These are phyloP conservation scores for Drosophila mojavensis DNA, from an alignment of 1,140 invertebrate genomes.

Conservation along the genomic window DNA sequence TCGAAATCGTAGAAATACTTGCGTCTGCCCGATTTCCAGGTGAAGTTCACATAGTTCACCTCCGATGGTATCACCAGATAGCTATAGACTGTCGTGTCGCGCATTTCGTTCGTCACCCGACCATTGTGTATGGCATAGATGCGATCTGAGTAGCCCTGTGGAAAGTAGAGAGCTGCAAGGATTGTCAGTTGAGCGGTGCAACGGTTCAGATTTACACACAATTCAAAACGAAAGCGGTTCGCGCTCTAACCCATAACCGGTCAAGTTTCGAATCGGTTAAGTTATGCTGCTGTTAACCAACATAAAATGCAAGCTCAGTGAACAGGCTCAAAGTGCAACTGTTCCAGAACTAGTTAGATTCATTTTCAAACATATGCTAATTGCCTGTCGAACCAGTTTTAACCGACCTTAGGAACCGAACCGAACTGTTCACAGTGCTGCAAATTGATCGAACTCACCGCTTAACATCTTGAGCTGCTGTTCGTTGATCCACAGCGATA, in stretches of 20 bases:
- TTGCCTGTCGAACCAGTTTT: background rate
- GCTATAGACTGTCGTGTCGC: slow-evolving; percentile 95
- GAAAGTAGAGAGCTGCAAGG: slow-evolving; percentile 70
- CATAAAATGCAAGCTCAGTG: background rate
- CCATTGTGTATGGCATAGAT: slow-evolving; percentile 95
- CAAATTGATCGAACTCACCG: slow-evolving; percentile 85
- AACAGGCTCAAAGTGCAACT: too few relatives aligned
- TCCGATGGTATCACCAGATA: slow-evolving; percentile 95
- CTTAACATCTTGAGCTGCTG: slow-evolving; percentile 95
- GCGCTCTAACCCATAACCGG: background rate
- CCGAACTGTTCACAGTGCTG: slow-evolving; percentile 1
- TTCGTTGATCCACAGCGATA: slow-evolving; percentile 94
- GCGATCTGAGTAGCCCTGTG: slow-evolving; percentile 87
- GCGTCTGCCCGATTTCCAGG: slow-evolving; percentile 93
- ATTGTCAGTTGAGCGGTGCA: background rate
- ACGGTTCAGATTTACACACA: background rate
- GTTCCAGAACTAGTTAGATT: background rate
- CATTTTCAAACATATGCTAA: background rate
- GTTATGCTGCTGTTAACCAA: background rate
- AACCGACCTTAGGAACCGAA: background rate
- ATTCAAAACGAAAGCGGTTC: background rate
- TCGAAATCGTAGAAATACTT: slow-evolving; percentile 96
- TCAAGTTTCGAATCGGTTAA: background rate
- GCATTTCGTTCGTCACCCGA: slow-evolving; percentile 91
- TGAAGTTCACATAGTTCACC: slow-evolving; percentile 95